phyloP scores from a whole-genome alignment of 2,888 invertebrate genomes.

The Andricus curvator region DNA sequence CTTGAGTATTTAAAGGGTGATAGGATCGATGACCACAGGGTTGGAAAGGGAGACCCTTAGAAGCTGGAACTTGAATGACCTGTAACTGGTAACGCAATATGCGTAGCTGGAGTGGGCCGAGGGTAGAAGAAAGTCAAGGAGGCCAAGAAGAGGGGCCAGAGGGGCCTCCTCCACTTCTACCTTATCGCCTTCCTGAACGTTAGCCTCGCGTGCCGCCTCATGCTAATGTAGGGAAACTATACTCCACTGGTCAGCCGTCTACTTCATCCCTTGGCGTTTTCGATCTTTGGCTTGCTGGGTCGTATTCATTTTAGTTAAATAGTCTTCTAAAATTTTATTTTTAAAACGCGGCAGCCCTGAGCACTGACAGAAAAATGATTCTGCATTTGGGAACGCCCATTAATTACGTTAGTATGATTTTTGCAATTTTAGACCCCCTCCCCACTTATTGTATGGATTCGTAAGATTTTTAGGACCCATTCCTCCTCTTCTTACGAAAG shows the following conservation, averaged over 20 bases:
- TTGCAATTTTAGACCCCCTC: no score
- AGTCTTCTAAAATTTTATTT: not conserved
- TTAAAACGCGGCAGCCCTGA: not conserved
- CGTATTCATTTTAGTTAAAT: not conserved
- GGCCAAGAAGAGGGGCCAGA: slow-evolving; percentile 57
- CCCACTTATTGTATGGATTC: no score
- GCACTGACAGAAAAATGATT: no score
- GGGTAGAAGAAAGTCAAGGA: slow-evolving; percentile 56
- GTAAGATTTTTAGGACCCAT: no score
- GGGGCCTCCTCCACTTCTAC: slow-evolving; percentile 55
- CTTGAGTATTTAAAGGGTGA: not conserved
- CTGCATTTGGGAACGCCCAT: no score
- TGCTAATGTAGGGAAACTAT: slow-evolving; percentile 73
- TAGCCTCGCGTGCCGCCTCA: slow-evolving; percentile 74
- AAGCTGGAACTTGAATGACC: not conserved
- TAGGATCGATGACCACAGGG: slow-evolving; percentile 27
- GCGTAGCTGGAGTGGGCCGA: not conserved
- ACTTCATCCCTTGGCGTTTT: slow-evolving; percentile 60
- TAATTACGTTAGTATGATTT: no score
- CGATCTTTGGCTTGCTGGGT: slow-evolving; percentile 46
- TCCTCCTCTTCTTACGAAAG: no score
- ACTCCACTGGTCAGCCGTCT: slow-evolving; percentile 71
- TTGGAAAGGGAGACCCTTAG: slow-evolving; percentile 1
- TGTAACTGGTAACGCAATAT: slow-evolving; percentile 36
- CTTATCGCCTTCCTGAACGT: slow-evolving; percentile 76